Conservation (phyloP, 2,797 vertebrate species). For the Pempheris klunzingeri region DNA sequence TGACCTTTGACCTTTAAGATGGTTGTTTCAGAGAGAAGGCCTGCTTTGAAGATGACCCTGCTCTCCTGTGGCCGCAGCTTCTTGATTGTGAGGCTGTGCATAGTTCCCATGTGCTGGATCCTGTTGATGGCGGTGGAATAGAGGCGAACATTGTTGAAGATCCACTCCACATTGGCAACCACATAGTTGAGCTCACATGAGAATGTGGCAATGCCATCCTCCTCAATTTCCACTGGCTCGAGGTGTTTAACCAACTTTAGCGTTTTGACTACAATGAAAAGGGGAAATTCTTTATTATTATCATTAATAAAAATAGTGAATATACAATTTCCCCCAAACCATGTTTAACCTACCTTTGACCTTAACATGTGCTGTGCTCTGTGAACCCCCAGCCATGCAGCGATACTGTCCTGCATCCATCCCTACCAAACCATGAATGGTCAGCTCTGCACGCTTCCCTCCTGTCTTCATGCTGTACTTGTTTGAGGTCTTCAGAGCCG, state of each 20-base stretch:
- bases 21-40: conserved; percentile 85
- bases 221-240: conserved; percentile 87
- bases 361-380: conserved; percentile 87
- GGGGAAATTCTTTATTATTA: too few relatives aligned
- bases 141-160: conserved; percentile 89
- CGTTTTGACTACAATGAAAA: conserved; percentile 80
- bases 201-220: conserved; percentile 88
- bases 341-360: conserved; percentile 88
- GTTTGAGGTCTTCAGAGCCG: conserved; percentile 84
- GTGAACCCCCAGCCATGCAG: conserved; percentile 89
- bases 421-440: conserved; percentile 85
- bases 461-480: conserved; percentile 90
- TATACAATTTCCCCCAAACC: not conserved
- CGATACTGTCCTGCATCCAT: conserved; percentile 90
- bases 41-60: conserved; percentile 86
- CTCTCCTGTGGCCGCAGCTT: conserved; percentile 88
- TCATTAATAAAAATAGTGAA: too few relatives aligned
- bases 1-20: conserved; percentile 92
- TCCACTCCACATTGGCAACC: conserved; percentile 92
- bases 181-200: conserved; percentile 94
- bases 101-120: conserved; percentile 88
- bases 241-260: conserved; percentile 89
- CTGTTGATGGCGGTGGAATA: conserved; percentile 89
- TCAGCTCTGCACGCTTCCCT: conserved; percentile 88
- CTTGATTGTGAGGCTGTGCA: conserved; percentile 89